Conservation (phyloP, 2,888 invertebrate species). For the Rapana venosa region DNA sequence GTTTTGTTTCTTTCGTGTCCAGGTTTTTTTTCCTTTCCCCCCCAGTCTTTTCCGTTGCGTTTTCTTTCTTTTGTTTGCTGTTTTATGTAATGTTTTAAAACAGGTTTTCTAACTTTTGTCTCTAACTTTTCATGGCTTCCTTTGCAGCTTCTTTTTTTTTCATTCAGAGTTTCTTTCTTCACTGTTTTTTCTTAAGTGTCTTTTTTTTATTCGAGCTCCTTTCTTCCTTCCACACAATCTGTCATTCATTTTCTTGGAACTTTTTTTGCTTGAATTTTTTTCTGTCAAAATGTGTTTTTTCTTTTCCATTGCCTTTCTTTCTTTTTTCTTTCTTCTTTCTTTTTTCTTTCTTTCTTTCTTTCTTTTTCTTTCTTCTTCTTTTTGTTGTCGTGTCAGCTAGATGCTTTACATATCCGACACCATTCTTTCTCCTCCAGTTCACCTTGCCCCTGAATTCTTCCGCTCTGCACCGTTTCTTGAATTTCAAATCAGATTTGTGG, state of each 20-base stretch:
- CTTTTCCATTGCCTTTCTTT: neutral
- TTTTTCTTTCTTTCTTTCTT: too few relatives aligned
- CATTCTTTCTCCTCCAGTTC: too few relatives aligned
- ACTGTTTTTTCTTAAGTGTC: neutral
- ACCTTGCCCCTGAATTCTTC: too few relatives aligned
- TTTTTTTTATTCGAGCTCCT: neutral
- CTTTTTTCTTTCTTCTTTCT: neutral
- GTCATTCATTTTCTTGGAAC: neutral
- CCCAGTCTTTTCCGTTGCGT: neutral
- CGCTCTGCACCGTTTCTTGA: too few relatives aligned
- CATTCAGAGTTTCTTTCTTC: neutral
- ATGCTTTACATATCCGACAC: too few relatives aligned
- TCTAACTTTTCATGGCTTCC: too few relatives aligned
- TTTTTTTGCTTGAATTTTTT: neutral
- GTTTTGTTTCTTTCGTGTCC: neutral
- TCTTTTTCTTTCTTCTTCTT: too few relatives aligned
- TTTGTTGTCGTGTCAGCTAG: too few relatives aligned
- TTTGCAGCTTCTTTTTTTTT: neutral
- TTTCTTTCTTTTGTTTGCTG: neutral
- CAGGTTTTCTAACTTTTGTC: too few relatives aligned
- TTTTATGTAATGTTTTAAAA: neutral
- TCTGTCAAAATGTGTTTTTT: neutral
- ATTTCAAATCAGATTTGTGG: too few relatives aligned
- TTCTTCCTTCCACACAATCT: neutral
- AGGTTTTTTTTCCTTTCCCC: neutral